Evolutionary conservation across 2,888 invertebrate species (phyloP), one percentile per base, ranked within the genome.

Genomic region (Melanostoma scalare): DNA sequence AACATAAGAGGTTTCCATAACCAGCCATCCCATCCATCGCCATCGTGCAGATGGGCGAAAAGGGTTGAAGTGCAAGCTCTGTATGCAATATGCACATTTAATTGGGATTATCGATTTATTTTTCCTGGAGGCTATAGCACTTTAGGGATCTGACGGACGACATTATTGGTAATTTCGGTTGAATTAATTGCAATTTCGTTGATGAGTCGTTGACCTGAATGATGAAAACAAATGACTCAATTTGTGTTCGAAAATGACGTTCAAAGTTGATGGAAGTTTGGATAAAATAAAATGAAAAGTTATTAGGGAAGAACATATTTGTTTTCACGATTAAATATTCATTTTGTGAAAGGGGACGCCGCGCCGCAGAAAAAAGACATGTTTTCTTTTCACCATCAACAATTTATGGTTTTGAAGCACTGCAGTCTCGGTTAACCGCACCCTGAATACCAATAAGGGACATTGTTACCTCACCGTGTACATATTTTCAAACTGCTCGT

Each of bases 61-160:
- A 50, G 38, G 38, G 40, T 10, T 9, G 33, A 55, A 55, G 3
- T 20, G n/a, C 42, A 20, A 20, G 20, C 20, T 20, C 20, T 38
- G 20, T 36, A 38, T 56, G 40, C 6, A 63, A 30, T 46, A 31
- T n/a, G 33, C 40, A 73, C 74, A 63, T 60, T 68, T 79, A 79
- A 79, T 79, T 79, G 79, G 74, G 74, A 74, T 61, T 79, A 74
- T 79, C 79, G 79, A 79, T 78, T 79, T 63, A 50, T 63, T 53
- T 56, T 10, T 10, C 31, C 35, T 36, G n/a, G 4, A 2, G 3
- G 31, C 5, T 9, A 38, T 36, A 48, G 61, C 68, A 68, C 79
- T 69, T 68, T 4, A 38, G 56, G 73, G 52, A 61, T 36, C 48
- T 46, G 67, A 30, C 44, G 40, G 53, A 58, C 50, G 74, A 68